A percentile compares a stretch with the other conserved stretches of the same genome.
These are phyloP conservation scores for Cryptoblepharus egeriae DNA, from an alignment of 2,797 vertebrate species.

Conservation along the genomic window DNA sequence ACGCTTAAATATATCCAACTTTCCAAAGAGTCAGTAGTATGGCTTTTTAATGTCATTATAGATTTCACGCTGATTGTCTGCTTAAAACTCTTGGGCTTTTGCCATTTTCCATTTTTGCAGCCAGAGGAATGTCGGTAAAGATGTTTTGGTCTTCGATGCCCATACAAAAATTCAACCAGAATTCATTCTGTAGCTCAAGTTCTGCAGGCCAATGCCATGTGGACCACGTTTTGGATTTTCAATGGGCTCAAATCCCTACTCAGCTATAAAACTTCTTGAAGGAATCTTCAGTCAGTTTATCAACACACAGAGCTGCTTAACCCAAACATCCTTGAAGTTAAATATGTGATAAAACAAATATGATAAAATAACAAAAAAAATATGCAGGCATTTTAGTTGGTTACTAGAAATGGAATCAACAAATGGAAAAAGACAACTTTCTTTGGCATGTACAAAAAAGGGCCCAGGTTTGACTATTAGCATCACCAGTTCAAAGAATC, in stretches of 20 bases:
- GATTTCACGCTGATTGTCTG: conserved; percentile 46
- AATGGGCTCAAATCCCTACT: background rate
- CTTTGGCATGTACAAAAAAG: background rate
- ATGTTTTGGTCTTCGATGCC: conserved; percentile 45
- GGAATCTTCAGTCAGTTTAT: background rate
- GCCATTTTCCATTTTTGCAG: conserved; percentile 58
- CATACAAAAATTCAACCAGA: conserved; percentile 40
- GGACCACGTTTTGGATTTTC: background rate
- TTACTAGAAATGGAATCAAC: too few relatives aligned
- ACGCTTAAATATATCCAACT: conserved; percentile 45
- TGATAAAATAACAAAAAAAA: background rate
- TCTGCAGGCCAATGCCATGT: background rate
- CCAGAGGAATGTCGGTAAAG: conserved; percentile 53
- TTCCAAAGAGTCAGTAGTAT: conserved; percentile 31
- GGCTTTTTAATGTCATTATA: conserved; percentile 36
- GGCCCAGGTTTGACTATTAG: background rate
- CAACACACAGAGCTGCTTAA: background rate
- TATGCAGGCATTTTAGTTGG: background rate
- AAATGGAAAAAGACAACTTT: background rate
- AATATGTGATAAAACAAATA: too few relatives aligned
- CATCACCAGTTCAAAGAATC: background rate
- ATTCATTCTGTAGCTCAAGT: conserved; percentile 57
- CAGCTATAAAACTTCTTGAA: background rate
- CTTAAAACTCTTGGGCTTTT: conserved; percentile 46
- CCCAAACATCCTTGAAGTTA: background rate